Evolutionary conservation across 2,888 invertebrate genomes (phyloP).

Genomic region (Hyposoter didymator): DNA sequence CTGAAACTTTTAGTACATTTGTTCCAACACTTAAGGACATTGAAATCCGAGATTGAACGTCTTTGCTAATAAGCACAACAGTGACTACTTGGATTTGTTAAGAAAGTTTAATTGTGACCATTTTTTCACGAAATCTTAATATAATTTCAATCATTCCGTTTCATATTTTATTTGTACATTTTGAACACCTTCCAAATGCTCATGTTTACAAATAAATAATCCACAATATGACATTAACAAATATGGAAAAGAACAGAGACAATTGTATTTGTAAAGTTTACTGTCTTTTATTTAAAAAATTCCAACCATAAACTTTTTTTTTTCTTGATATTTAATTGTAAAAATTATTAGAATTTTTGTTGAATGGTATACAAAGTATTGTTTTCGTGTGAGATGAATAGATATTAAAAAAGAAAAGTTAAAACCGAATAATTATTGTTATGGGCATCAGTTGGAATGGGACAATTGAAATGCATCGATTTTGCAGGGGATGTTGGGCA

Average conservation of each 20-base stretch:
- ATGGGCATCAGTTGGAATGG: background rate
- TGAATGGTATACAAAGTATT: background rate
- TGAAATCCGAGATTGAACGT: background rate
- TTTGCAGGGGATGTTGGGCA: background rate
- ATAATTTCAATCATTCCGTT: background rate
- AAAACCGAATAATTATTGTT: background rate
- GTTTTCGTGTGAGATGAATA: background rate
- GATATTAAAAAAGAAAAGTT: background rate
- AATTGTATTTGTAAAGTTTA: too few species aligned
- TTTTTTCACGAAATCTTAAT: background rate
- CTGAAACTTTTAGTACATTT: constrained; percentile 2
- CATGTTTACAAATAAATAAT: background rate
- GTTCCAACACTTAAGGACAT: background rate
- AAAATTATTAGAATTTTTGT: too few species aligned
- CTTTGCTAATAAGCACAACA: background rate
- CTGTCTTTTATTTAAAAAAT: too few species aligned
- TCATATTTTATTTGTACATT: background rate
- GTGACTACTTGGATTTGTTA: background rate
- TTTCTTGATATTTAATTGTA: too few species aligned
- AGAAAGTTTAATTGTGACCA: background rate
- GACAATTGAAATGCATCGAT: background rate
- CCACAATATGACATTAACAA: background rate
- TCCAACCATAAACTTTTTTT: too few species aligned
- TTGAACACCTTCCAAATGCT: background rate
- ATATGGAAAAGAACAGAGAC: background rate